Conservation (phyloP, 2,797 vertebrate species). For the Rachycentron canadum region DNA sequence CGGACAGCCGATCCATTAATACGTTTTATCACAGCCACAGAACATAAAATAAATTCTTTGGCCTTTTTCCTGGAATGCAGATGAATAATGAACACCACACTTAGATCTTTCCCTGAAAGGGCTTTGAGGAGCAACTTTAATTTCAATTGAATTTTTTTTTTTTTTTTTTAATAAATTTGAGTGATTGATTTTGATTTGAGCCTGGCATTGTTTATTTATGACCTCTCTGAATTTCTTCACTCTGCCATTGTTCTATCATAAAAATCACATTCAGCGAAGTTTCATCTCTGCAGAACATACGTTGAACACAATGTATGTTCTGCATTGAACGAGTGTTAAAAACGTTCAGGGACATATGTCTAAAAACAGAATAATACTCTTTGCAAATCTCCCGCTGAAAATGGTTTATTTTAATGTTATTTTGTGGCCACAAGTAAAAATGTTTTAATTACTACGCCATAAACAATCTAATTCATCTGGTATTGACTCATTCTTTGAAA, state of each 20-base stretch:
- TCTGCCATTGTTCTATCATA: conserved; percentile 2
- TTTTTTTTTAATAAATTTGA: conserved; percentile 19
- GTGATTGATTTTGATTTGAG: conserved; percentile 37
- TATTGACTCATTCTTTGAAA: neutral
- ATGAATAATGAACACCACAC: conserved; percentile 66
- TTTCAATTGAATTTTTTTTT: too few relatives aligned
- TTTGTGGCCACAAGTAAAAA: neutral
- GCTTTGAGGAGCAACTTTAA: conserved; percentile 51
- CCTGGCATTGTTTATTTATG: conserved; percentile 53
- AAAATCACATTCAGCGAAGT: conserved; percentile 4
- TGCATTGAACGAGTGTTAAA: neutral
- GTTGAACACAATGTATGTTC: neutral
- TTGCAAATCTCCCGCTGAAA: neutral
- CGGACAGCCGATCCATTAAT: conserved; percentile 72
- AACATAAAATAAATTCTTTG: conserved; percentile 61
- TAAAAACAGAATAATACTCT: conserved; percentile 20
- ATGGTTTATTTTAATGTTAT: neutral
- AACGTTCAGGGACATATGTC: neutral
- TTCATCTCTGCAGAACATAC: conserved; percentile 16
- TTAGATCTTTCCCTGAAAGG: conserved; percentile 35
- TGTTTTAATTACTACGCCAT: neutral
- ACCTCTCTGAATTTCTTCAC: conserved; percentile 36
- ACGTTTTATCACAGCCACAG: conserved; percentile 59
- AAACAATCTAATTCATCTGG: neutral
- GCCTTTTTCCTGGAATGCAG: conserved; percentile 48